A percentile compares a stretch with the other conserved stretches of the same genome.
phyloP scores from a whole-genome alignment of 2,113 vertebrate species.

The Platichthys flesus region DNA sequence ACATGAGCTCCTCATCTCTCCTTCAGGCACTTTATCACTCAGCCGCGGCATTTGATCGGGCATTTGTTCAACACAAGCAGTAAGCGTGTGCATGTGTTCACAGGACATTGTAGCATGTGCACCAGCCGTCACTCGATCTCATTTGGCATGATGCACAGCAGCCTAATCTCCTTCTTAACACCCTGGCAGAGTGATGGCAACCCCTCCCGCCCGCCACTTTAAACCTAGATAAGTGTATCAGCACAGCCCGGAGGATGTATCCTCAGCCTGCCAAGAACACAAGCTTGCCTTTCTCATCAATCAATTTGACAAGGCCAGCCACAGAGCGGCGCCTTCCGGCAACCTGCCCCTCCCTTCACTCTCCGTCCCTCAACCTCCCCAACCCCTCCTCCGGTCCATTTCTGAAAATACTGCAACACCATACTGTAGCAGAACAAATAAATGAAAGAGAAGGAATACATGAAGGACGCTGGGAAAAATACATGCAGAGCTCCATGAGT shows the following conservation, averaged over 20 bases:
- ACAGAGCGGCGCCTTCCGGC: constrained; percentile 64
- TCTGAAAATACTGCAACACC: constrained; percentile 39
- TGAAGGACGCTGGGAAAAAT: background rate
- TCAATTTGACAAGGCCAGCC: constrained; percentile 78
- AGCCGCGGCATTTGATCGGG: background rate
- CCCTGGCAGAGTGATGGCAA: constrained; percentile 56
- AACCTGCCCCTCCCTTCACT: constrained; percentile 40
- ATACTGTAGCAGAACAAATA: constrained; percentile 36
- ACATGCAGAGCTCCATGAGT: background rate
- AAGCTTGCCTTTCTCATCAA: constrained; percentile 77
- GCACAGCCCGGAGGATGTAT: constrained; percentile 73
- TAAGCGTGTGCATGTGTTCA: background rate
- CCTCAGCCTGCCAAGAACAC: constrained; percentile 74
- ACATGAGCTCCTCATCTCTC: constrained; percentile 23
- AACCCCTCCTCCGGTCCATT: constrained; percentile 29
- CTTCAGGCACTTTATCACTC: constrained; percentile 21
- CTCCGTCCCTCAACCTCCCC: constrained; percentile 7
- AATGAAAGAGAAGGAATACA: constrained; percentile 18
- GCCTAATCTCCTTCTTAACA: constrained; percentile 75
- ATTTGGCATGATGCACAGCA: constrained; percentile 56
- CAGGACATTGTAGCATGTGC: constrained; percentile 43
- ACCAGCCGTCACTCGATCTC: constrained; percentile 49
- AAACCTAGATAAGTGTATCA: constrained; percentile 78
- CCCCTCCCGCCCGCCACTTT: constrained; percentile 58
- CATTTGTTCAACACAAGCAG: background rate